These are phyloP conservation scores for Antechinus flavipes DNA, from an alignment of 2,113 vertebrate genomes.

Conservation along the genomic window DNA sequence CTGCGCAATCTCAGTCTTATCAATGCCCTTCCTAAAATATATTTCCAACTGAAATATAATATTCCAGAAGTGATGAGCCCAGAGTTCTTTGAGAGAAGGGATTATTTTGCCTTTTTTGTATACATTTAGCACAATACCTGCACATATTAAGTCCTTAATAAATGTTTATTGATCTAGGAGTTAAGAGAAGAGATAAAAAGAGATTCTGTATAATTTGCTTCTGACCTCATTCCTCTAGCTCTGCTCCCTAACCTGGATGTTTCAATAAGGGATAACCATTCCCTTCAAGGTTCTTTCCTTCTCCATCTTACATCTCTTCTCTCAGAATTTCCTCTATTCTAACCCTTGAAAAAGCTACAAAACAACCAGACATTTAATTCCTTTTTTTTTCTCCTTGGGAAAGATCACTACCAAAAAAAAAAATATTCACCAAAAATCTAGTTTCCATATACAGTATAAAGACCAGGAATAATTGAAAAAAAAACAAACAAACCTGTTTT, in stretches of 20 bases:
- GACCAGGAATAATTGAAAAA: not conserved
- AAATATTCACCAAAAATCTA: fast-evolving
- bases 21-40: not conserved
- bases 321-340: not conserved
- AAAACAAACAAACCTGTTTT: fast-evolving
- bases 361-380: not conserved
- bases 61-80: not conserved
- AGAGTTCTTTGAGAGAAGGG: not conserved
- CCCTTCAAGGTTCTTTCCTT: not conserved
- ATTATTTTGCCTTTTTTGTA: not conserved
- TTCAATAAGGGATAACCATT: not conserved
- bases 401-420: constrained; percentile 14
- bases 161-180: not conserved
- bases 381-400: not conserved
- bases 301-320: not conserved
- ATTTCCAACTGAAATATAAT: not conserved
- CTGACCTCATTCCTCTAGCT: not conserved
- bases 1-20: not conserved
- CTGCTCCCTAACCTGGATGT: not conserved
- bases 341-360: not conserved
- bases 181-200: not conserved
- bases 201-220: not conserved
- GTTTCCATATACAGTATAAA: not conserved
- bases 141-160: not conserved
- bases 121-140: not conserved